A percentile compares a stretch with the other conserved stretches of the same genome.
These are phyloP conservation scores for Neuroterus valhalla DNA, from an alignment of 1,140 invertebrate genomes.

Conservation along the genomic window DNA sequence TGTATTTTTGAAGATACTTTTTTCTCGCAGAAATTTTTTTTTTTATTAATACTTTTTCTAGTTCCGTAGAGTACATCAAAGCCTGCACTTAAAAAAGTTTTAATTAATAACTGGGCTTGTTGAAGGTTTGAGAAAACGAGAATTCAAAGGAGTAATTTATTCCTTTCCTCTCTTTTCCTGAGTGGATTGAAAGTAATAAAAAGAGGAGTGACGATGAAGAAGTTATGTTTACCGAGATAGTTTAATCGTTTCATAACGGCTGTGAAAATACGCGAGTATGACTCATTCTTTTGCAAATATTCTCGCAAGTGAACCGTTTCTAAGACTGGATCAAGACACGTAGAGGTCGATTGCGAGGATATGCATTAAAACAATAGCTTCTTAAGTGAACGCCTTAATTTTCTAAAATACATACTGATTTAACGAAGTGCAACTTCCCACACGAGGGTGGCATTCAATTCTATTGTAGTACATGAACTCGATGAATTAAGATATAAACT, in stretches of 20 bases:
- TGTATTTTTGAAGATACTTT: too few species aligned
- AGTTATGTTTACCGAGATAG: slow-evolving; percentile 17
- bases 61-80: too few species aligned
- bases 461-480: not conserved
- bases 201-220: not conserved
- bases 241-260: slow-evolving; percentile 41
- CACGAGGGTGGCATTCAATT: slow-evolving; percentile 15
- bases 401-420: slow-evolving; percentile 1
- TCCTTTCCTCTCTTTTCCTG: not conserved
- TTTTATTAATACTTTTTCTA: too few species aligned
- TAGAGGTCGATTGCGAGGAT: not conserved
- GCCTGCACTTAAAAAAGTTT: too few species aligned
- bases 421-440: slow-evolving; percentile 5
- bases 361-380: slow-evolving; percentile 55
- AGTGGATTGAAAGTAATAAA: not conserved
- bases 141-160: not conserved
- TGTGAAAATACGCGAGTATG: slow-evolving; percentile 46
- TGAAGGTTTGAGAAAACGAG: too few species aligned
- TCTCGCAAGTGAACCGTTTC: slow-evolving; percentile 24
- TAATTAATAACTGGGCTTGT: too few species aligned
- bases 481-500: not conserved
- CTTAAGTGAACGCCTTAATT: slow-evolving; percentile 38
- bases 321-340: not conserved
- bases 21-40: too few species aligned
- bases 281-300: slow-evolving; percentile 52